phyloP scores from a whole-genome alignment of 1,140 invertebrate species.

The Streblospio benedicti region DNA sequence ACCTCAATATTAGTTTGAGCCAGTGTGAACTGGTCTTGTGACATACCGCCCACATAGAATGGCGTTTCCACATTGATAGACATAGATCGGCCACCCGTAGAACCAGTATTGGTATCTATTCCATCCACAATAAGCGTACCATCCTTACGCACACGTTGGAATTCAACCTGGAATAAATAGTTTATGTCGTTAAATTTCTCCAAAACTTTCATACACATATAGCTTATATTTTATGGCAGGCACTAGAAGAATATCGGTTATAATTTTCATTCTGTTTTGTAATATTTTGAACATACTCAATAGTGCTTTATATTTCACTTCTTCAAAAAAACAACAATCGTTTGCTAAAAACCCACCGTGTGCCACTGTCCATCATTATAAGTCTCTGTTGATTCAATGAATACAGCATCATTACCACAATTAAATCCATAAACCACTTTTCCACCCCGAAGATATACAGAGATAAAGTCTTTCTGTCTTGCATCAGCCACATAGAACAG shows the following conservation, averaged over 20 bases:
- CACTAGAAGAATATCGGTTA: no score
- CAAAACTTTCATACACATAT: no score
- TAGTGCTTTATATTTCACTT: neutral
- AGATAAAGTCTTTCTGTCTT: constrained; percentile 65
- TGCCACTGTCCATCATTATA: constrained; percentile 87
- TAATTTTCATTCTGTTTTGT: no score
- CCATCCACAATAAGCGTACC: constrained; percentile 64
- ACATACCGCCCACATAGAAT: constrained; percentile 70
- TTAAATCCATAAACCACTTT: constrained; percentile 63
- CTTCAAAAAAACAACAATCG: no score
- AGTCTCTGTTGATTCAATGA: constrained; percentile 45
- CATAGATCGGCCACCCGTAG: constrained; percentile 51
- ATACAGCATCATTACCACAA: constrained; percentile 61
- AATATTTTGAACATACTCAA: no score
- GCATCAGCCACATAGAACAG: constrained; percentile 71
- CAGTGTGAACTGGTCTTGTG: neutral
- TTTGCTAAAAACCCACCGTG: no score
- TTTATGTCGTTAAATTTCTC: no score
- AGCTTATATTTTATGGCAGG: no score
- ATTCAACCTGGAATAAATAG: constrained; percentile 47
- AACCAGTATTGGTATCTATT: constrained; percentile 50
- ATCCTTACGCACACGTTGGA: constrained; percentile 43
- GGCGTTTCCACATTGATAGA: constrained; percentile 61
- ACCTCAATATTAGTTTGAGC: no score
- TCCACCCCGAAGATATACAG: constrained; percentile 71